A percentile compares a stretch with the other conserved stretches of the same genome.
phyloP scores from a whole-genome alignment of 2,797 vertebrate species.

The Dallia pectoralis region DNA sequence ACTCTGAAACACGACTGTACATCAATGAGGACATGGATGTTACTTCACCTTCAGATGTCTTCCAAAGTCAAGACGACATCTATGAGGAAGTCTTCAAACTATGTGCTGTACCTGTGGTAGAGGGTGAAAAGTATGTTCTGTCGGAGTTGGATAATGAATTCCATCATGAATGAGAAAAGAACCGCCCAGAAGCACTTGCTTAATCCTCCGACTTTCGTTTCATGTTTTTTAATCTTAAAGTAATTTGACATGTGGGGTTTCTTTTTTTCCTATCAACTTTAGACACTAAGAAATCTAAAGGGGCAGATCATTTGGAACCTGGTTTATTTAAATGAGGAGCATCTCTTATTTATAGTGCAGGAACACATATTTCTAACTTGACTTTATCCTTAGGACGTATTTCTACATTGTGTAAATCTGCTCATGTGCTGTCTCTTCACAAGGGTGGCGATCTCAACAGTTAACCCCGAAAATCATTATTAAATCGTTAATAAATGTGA shows the following conservation, averaged over 20 bases:
- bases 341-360: neutral
- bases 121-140: conserved; percentile 10
- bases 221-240: too few species aligned
- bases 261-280: too few species aligned
- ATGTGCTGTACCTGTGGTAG: neutral
- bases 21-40: conserved; percentile 17
- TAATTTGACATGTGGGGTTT: too few species aligned
- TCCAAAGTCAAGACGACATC: conserved; percentile 18
- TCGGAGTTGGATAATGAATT: too few species aligned
- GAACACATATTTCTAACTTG: neutral
- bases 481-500: too few species aligned
- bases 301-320: neutral
- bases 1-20: conserved; percentile 9
- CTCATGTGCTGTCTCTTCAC: neutral
- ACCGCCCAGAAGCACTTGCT: too few species aligned
- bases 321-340: neutral
- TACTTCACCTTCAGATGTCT: neutral
- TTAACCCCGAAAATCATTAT: too few species aligned
- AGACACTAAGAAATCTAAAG: neutral
- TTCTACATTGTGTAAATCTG: neutral
- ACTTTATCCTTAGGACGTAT: neutral
- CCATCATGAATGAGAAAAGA: too few species aligned
- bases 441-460: too few species aligned
- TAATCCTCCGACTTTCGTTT: too few species aligned
- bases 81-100: conserved; percentile 23